phyloP scores from a whole-genome alignment of 1,140 invertebrate species.

The Diorhabda elongata region DNA sequence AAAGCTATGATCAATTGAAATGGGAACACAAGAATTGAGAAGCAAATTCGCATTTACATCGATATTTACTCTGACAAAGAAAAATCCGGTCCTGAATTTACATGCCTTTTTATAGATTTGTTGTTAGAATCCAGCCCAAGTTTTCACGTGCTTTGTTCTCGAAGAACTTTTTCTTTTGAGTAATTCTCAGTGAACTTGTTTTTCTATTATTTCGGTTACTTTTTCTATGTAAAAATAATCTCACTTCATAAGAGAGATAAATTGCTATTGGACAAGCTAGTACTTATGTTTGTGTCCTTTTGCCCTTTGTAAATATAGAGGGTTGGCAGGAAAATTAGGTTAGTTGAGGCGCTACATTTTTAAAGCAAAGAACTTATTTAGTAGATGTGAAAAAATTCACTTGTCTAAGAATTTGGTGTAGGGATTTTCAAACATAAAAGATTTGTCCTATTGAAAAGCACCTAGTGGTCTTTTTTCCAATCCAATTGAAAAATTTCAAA shows the following conservation, averaged over 20 bases:
- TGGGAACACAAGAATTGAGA: too few species aligned
- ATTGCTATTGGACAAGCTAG: background rate
- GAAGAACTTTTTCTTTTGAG: conserved; percentile 2
- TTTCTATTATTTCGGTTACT: conserved; percentile 2
- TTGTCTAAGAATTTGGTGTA: background rate
- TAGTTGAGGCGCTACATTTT: background rate
- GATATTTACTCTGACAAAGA: too few species aligned
- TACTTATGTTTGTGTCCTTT: background rate
- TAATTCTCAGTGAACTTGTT: background rate
- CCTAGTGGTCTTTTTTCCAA: too few species aligned
- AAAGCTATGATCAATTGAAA: too few species aligned
- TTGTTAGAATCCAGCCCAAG: background rate
- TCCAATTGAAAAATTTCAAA: too few species aligned
- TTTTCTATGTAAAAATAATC: conserved; percentile 3
- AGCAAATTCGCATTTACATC: too few species aligned
- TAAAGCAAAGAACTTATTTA: background rate
- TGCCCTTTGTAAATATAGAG: background rate
- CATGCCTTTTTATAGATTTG: background rate
- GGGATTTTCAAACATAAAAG: too few species aligned
- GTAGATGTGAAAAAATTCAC: background rate
- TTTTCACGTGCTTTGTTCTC: conserved; percentile 2
- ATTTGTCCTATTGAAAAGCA: too few species aligned
- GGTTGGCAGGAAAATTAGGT: conserved; percentile 1
- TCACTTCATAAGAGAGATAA: background rate
- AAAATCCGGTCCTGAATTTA: background rate